A percentile compares a stretch with the other conserved stretches of the same genome.
Evolutionary conservation across 92 coral and sea anemone genomes (phyloP).

Genomic region (Epizoanthus ramosus): DNA sequence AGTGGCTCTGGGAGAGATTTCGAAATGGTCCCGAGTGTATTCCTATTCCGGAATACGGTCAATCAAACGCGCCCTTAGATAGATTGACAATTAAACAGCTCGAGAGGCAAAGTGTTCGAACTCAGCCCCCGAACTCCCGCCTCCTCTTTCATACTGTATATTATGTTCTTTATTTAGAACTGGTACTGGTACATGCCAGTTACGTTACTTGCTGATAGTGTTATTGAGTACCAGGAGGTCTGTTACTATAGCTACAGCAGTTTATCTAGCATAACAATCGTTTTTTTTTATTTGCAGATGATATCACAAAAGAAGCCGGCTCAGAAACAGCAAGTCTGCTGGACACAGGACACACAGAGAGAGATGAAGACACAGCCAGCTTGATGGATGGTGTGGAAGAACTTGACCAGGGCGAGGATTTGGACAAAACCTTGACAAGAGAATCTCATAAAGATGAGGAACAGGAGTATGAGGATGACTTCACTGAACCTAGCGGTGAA

Average conservation of each 20-base stretch:
- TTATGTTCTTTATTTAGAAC: no score
- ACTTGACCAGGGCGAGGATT: conserved; percentile 49
- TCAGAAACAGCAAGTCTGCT: conserved; percentile 82
- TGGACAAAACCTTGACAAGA: conserved; percentile 65
- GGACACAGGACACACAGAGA: conserved; percentile 48
- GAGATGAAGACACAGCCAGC: conserved; percentile 67
- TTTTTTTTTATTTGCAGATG: conserved; percentile 39
- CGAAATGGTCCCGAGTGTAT: no score
- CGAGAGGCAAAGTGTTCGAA: no score
- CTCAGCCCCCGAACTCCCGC: no score
- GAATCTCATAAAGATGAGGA: conserved; percentile 54
- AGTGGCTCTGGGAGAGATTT: no score
- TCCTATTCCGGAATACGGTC: no score
- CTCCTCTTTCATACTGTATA: no score
- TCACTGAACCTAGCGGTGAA: conserved; percentile 64
- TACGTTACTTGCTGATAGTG: no score
- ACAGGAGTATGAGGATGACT: conserved; percentile 81
- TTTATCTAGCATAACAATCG: not conserved
- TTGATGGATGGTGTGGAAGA: conserved; percentile 54
- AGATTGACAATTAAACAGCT: no score
- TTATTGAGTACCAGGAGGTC: not conserved
- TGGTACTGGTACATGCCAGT: no score
- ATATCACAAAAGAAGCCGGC: conserved; percentile 48
- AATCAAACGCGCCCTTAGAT: no score
- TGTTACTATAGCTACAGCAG: not conserved